Base-by-base conservation (phyloP, 92 coral and sea anemone genomes). In the Chrysogorgia sp. region DNA sequence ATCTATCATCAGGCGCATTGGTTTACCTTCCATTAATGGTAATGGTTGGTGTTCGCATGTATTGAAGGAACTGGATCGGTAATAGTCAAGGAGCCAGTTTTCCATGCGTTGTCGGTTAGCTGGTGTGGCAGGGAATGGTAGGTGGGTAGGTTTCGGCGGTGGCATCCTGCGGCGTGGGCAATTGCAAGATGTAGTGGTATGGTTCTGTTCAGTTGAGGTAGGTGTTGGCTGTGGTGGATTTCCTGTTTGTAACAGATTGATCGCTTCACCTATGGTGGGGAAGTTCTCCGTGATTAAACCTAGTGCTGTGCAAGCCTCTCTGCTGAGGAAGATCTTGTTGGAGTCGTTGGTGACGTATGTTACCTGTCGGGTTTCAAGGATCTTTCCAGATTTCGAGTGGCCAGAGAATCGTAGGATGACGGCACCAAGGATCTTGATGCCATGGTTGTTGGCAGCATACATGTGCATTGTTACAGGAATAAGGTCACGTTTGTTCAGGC, bases 381-480 rank as follows among this genome's bases (percentile, higher is more conserved):
- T 25, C 7, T 78, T 79, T 14, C 92, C 89, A 23, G 80, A 28
- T 28, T 45, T 41, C 0, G 82, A 58, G 45, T 40, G 57, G 79
- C 90, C 81, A 21, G 89, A 63, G 85, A 89, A 85, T 62, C 89
- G 26, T 35, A 85, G 76, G 87, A 86, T 74, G 58, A 56, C 70
- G 13, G 87, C 87, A 22, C 87, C 86, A 2, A 82, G 83, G 87
- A 89, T 82, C 75, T 59, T 47, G 76, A 85, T 89, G 67, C 87
- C 89, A 15, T 78, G 56, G 50, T 88, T 89, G 90, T 84, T 88
- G 35, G 84, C 92, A 45, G 88, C 86, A 62, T 84, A 88, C 86
- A 88, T 88, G 58, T 55, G 62, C 75, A 80, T 74, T 40, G 67
- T 76, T 23, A 87, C 90, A 1, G 90, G 90, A 56, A 87, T 77